These are phyloP conservation scores for Cochlearius cochlearius DNA, from an alignment of 2,113 vertebrate genomes.

Conservation along the genomic window DNA sequence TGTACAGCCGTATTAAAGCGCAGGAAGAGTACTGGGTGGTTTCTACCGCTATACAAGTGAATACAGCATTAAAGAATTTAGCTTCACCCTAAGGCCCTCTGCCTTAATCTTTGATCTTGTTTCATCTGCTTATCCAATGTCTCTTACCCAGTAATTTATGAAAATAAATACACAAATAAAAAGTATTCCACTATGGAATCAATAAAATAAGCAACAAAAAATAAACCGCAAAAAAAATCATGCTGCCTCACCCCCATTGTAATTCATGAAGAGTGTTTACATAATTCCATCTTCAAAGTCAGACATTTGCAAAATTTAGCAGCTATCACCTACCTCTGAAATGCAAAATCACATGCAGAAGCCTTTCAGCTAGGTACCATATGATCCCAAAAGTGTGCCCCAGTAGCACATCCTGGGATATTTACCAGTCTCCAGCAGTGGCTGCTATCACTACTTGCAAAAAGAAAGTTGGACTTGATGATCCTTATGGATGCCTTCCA, in stretches of 20 bases:
- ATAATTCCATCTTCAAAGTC: slow-evolving; percentile 48
- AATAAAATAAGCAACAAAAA: slow-evolving; percentile 59
- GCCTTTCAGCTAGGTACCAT: background rate
- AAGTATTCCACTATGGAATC: slow-evolving; percentile 17
- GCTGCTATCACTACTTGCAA: background rate
- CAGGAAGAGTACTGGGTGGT: background rate
- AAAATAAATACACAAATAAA: slow-evolving; percentile 49
- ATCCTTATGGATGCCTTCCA: background rate
- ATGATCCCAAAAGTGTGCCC: background rate
- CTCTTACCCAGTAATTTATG: slow-evolving; percentile 51
- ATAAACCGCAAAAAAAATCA: slow-evolving; percentile 13
- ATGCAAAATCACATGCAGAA: slow-evolving; percentile 12
- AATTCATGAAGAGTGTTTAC: slow-evolving; percentile 36
- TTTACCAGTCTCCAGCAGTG: background rate
- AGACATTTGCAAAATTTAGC: slow-evolving; percentile 24
- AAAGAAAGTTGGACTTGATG: background rate
- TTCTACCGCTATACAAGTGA: background rate
- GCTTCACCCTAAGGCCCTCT: slow-evolving; percentile 13
- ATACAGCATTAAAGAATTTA: slow-evolving; percentile 51
- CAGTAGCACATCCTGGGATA: background rate
- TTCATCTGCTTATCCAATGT: slow-evolving; percentile 47
- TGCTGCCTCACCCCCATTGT: background rate
- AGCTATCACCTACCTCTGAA: slow-evolving; percentile 15
- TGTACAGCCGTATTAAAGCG: background rate
- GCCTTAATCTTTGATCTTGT: slow-evolving; percentile 45